Base-by-base conservation (phyloP, 2,113 vertebrate species). In the Steatornis caripensis region DNA sequence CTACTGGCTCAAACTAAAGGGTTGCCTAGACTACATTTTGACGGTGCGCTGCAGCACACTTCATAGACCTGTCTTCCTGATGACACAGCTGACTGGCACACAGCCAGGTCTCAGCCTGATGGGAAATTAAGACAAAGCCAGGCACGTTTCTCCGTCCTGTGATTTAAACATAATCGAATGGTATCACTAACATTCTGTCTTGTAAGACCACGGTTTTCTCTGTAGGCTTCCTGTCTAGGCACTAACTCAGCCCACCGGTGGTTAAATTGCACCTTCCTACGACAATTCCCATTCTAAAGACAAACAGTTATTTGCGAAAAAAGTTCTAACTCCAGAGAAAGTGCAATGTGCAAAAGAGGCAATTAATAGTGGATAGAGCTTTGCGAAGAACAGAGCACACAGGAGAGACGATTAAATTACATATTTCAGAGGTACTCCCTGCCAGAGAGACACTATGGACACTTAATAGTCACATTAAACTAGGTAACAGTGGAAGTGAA, bases 401-500 rank as follows among this genome's bases (percentile, higher is more conserved):
- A 55, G 21, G 75, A 89, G 51, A 90, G 29, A 84, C 74, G 92
- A 90, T 5, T 41, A 85, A 92, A 86, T 68, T 93, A 85, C 66
- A 14, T 37, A 43, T 78, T 89, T 79, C 86, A 93, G 65, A 90
- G 61, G 45, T 82, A 62, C 21, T 81, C 81, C 72, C 94, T 87
- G 62, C 89, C 89, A 85, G 77, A 49, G 53, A 88, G 53, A 61
- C 85, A 41, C 84, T 3, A 10, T 2, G 30, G 92, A 89, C 90
- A 91, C 83, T 65, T 65, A 71, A 95, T 65, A 94, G 77, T 46
- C 85, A 39, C 53, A 86, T 55, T 91, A 91, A 91, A 85, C 91
- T 87, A 92, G 84, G 74, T 30, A 93, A 55, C 57, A 82, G 61
- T 68, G 71, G 12, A 84, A 96, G 93, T 39, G 68, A 89, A 97